Evolutionary conservation across 2,113 vertebrate species (phyloP), one percentile per base, ranked within the genome.

Genomic region (Neomonachus schauinslandi): DNA sequence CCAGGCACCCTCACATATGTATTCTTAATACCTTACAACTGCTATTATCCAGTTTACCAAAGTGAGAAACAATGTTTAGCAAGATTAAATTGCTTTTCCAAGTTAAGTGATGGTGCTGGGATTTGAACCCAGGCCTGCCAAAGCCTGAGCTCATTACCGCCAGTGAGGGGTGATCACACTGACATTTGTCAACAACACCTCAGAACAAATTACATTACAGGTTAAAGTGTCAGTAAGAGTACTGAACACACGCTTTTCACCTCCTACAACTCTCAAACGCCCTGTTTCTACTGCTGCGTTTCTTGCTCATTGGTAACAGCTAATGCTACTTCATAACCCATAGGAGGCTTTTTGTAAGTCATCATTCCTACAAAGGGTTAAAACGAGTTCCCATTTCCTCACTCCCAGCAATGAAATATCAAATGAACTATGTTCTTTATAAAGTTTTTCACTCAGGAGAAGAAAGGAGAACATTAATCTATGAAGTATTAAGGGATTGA

Each of bases 61-160:
- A 94, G 19, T 8, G 24, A 74, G 36, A 91, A 77, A 39, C 3
- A 39, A 84, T n/a, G 26, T 12, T 71, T 36, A 85, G 28, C 31
- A 85, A 39, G 55, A 10, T 49, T 28, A 91, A 95, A 86, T 7
- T 72, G 55, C 71, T 81, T 93, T 86, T 72, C 65, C 86, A 94
- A 61, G 59, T 53, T 26, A 76, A 67, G n/a, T 31, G 33, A 28
- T 77, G n/a, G 53, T 57, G 85, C 26, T 94, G 39, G n/a, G 69
- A 88, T 71, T 26, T 91, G 67, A 94, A 67, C 14, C 24, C 26
- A 55, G 31, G 13, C 42, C 36, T 55, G 59, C 57, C 76, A 91
- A 91, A 63, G 59, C 61, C 42, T 69, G 51, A 77, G 80, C 7
- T 93, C 61, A 76, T 82, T 53, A 85, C 21, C 33, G 74, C 46